Percentiles rank a stretch among this genome's conserved stretches.
phyloP scores from a whole-genome alignment of 2,113 vertebrate species.

The Hoplias malabaricus region DNA sequence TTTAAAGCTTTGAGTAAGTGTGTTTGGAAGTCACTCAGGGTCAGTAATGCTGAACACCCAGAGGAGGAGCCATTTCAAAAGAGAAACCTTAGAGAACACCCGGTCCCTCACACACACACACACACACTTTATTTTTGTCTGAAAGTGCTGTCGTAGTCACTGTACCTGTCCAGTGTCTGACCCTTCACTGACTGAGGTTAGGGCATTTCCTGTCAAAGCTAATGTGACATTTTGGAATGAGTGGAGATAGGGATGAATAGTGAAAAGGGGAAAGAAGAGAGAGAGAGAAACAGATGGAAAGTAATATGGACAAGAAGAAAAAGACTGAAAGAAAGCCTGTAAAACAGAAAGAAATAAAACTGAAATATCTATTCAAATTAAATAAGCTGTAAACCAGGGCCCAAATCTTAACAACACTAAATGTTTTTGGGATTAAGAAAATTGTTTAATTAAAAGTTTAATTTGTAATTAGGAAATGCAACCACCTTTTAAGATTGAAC shows the following conservation, averaged over 20 bases:
- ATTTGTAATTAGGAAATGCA: neutral
- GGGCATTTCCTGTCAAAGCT: constrained; percentile 26
- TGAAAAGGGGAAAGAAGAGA: constrained; percentile 16
- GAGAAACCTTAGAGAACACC: constrained; percentile 27
- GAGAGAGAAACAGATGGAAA: constrained; percentile 3
- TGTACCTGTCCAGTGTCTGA: constrained; percentile 23
- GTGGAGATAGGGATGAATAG: constrained; percentile 24
- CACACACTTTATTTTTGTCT: neutral
- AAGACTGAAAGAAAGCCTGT: no score
- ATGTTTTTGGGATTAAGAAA: no score
- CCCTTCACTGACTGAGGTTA: neutral
- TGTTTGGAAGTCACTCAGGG: neutral
- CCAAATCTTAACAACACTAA: no score
- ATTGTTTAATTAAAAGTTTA: no score
- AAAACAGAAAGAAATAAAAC: no score
- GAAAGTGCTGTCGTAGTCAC: neutral
- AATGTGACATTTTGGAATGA: constrained; percentile 45
- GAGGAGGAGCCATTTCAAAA: constrained; percentile 25
- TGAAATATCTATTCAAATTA: no score
- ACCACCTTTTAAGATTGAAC: no score
- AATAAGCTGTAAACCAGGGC: no score
- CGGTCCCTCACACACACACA: neutral
- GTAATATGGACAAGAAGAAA: neutral
- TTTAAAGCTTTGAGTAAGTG: constrained; percentile 25
- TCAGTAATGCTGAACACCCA: constrained; percentile 35